phyloP scores from a whole-genome alignment of 2,888 invertebrate genomes.

The Oxystoma pomonae region DNA sequence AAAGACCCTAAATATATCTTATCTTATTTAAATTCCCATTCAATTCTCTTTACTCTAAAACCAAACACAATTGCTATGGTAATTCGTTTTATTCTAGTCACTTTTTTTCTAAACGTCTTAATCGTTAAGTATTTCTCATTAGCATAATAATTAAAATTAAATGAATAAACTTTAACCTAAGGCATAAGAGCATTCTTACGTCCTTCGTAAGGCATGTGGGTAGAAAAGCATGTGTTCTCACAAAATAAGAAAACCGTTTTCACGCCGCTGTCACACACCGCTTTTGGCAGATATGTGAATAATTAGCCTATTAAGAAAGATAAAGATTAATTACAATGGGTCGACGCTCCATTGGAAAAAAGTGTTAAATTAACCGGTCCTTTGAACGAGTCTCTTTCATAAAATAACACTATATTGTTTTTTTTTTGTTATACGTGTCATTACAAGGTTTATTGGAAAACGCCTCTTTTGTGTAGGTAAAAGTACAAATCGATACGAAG shows the following conservation, averaged over 20 bases:
- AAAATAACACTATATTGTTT: not conserved
- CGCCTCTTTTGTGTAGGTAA: too few relatives aligned
- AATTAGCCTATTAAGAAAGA: not conserved
- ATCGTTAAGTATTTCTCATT: slow-evolving; percentile 11
- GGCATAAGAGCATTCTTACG: not conserved
- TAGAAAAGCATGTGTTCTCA: not conserved
- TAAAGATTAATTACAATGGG: not conserved
- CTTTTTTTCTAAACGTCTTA: not conserved
- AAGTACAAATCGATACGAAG: too few relatives aligned
- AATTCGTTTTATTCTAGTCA: not conserved
- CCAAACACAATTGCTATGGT: too few relatives aligned
- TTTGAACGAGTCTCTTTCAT: not conserved
- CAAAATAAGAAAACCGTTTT: not conserved
- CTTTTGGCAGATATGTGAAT: not conserved
- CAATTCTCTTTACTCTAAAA: too few relatives aligned
- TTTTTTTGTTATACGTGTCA: too few relatives aligned
- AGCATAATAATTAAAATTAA: slow-evolving; percentile 24
- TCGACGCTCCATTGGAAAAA: not conserved
- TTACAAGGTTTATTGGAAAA: too few relatives aligned
- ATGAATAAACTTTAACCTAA: slow-evolving; percentile 17
- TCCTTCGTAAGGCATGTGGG: not conserved
- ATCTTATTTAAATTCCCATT: too few relatives aligned
- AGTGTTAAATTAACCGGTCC: not conserved
- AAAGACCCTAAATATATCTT: too few relatives aligned
- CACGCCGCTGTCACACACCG: not conserved